Evolutionary conservation across 2,888 invertebrate genomes (phyloP), one percentile per base, ranked within the genome.

Genomic region (Cephus sareptanus): DNA sequence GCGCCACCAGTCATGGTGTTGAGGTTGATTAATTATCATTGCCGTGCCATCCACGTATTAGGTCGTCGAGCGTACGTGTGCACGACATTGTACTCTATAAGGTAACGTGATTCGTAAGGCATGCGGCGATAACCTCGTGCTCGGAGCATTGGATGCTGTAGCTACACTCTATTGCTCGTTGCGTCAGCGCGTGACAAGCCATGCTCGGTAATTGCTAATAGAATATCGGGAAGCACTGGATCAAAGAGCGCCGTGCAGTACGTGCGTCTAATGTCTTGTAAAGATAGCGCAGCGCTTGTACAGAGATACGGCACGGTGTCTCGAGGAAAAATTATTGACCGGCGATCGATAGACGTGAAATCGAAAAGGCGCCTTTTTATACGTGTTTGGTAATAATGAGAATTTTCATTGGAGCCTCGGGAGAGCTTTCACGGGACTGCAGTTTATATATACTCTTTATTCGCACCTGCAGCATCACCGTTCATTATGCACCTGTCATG

Each of bases 401-500:
- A 56, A 56, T 56, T 56, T 56, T 23, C 56, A 56, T 23, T 9
- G 1, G 23, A 9, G 56, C 23, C 56, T 23, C 56, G 2, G 2
- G 23, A 56, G 56, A 56, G 56, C 23, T 56, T 56, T 56, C 56
- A 56, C 56, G 9, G 56, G 56, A 56, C 56, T 23, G 56, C 9
- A 23, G 23, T 56, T 56, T 56, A 30, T 56, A 30, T 56, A 56
- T 56, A 56, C 56, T 56, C 56, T 56, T 56, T n/a, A 75, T 87
- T 87, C 83, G 87, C 90, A 90, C 89, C 90, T 90, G 90, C 89
- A 87, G 84, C 87, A 86, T 86, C 87, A 85, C 81, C 78, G 79
- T 84, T 83, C 86, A 88, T 89, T 88, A 87, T 88, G 80, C 90
- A 90, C 89, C 90, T 90, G 91, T 91, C 91, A 88, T 88, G 89